A percentile compares a stretch with the other conserved stretches of the same genome.
Conservation (phyloP, 2,113 vertebrate genomes). For the Sceloporus undulatus region DNA sequence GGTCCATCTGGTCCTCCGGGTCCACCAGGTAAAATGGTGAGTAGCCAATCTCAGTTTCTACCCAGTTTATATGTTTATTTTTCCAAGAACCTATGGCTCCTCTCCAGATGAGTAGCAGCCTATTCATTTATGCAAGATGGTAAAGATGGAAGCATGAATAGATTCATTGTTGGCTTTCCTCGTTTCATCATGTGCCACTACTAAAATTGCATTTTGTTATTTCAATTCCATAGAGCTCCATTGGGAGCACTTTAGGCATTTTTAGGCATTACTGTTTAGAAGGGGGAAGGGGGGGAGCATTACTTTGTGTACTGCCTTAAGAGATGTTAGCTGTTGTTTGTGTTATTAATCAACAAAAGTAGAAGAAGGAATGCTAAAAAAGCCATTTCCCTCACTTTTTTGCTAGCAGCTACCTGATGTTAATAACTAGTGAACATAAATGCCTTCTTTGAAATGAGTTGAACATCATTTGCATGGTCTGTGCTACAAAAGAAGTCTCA, state of each 20-base stretch:
- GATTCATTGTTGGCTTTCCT: conserved; percentile 20
- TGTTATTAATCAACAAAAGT: neutral
- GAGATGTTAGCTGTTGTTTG: conserved; percentile 23
- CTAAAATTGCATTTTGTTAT: conserved; percentile 55
- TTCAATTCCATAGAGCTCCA: conserved; percentile 15
- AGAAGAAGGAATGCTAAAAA: conserved; percentile 39
- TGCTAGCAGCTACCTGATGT: conserved; percentile 46
- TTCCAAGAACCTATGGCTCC: conserved; percentile 31
- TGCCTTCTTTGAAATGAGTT: conserved; percentile 72
- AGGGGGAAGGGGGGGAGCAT: neutral
- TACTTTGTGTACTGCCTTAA: neutral
- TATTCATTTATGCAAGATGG: conserved; percentile 2
- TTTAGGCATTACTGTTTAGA: neutral
- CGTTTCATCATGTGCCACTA: conserved; percentile 35
- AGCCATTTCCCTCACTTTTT: conserved; percentile 16
- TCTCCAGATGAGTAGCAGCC: conserved; percentile 9
- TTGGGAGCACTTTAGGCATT: conserved; percentile 14
- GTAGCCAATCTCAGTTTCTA: conserved; percentile 57
- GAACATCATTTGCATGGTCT: conserved; percentile 83
- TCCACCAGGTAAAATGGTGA: conserved; percentile 89
- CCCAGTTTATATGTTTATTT: conserved; percentile 27
- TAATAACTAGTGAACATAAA: conserved; percentile 67
- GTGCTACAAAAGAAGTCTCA: conserved; percentile 65
- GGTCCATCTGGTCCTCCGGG: conserved; percentile 88
- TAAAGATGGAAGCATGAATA: conserved; percentile 8